These are phyloP conservation scores for Noctua comes DNA, from an alignment of 2,888 invertebrate species.

Conservation along the genomic window DNA sequence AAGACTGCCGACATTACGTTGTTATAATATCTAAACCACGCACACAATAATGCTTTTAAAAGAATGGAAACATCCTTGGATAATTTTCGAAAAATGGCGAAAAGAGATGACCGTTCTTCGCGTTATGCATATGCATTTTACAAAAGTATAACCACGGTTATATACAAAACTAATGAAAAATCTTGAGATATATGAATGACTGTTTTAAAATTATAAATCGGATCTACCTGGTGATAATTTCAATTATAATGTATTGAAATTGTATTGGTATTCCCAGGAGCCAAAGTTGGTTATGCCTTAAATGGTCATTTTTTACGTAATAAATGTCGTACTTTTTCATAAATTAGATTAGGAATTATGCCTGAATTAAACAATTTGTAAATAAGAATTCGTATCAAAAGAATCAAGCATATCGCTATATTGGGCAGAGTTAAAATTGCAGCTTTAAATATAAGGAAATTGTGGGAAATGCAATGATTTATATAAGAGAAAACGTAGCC, in stretches of 20 bases:
- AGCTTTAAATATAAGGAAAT: conserved; percentile 53
- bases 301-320: background rate
- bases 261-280: conserved; percentile 2
- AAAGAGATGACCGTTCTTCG: background rate
- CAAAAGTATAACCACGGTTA: conserved; percentile 22
- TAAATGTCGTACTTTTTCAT: conserved; percentile 2
- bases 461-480: conserved; percentile 53
- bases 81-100: background rate
- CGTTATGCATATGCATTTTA: conserved; percentile 46
- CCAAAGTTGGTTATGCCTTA: conserved; percentile 24
- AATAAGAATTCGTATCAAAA: conserved; percentile 40
- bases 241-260: conserved; percentile 4
- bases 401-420: conserved; percentile 45
- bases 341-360: conserved; percentile 36
- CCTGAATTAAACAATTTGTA: conserved; percentile 28
- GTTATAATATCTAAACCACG: conserved; percentile 72
- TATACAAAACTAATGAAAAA: conserved; percentile 17
- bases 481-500: conserved; percentile 45
- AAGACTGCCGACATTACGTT: conserved; percentile 82
- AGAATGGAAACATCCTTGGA: conserved; percentile 2
- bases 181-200: conserved; percentile 13
- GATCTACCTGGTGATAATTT: conserved; percentile 4
- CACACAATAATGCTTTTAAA: conserved; percentile 21
- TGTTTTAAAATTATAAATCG: conserved; percentile 12
- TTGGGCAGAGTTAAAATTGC: conserved; percentile 39